Conservation (phyloP, 2,888 invertebrate species). For the Erebia epiphron region DNA sequence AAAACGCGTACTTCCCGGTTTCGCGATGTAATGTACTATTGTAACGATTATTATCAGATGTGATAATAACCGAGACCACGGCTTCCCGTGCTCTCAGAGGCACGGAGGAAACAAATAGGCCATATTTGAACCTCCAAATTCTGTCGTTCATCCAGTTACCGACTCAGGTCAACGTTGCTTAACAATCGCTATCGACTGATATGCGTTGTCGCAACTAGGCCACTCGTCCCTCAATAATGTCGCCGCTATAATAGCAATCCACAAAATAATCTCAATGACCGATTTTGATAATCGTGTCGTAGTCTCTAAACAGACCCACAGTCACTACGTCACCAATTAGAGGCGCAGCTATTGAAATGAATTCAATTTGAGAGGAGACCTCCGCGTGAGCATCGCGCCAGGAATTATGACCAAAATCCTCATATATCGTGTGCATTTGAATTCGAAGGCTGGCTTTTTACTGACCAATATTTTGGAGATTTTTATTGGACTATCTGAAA, state of each 20-base stretch:
- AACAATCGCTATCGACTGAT: too few relatives aligned
- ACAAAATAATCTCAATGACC: not conserved
- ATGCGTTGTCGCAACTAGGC: too few relatives aligned
- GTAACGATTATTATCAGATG: too few relatives aligned
- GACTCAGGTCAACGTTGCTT: too few relatives aligned
- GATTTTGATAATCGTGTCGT: conserved; percentile 15
- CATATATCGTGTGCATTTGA: conserved; percentile 32
- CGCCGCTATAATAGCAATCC: not conserved
- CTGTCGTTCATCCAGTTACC: too few relatives aligned
- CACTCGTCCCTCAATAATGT: too few relatives aligned
- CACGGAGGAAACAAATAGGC: too few relatives aligned
- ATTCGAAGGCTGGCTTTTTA: conserved; percentile 27
- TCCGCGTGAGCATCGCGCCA: conserved; percentile 30
- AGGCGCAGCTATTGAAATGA: conserved; percentile 51
- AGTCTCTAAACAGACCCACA: conserved; percentile 22
- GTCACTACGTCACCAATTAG: conserved; percentile 57
- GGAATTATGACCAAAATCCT: conserved; percentile 37
- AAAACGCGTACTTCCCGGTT: too few relatives aligned
- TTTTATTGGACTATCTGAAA: conserved; percentile 19
- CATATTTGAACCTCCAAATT: too few relatives aligned
- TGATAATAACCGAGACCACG: too few relatives aligned
- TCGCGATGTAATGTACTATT: too few relatives aligned
- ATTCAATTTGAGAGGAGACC: conserved; percentile 53
- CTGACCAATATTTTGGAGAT: not conserved
- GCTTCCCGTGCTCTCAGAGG: too few relatives aligned